phyloP scores from a whole-genome alignment of 2,888 invertebrate species.

The Clanis bilineata region DNA sequence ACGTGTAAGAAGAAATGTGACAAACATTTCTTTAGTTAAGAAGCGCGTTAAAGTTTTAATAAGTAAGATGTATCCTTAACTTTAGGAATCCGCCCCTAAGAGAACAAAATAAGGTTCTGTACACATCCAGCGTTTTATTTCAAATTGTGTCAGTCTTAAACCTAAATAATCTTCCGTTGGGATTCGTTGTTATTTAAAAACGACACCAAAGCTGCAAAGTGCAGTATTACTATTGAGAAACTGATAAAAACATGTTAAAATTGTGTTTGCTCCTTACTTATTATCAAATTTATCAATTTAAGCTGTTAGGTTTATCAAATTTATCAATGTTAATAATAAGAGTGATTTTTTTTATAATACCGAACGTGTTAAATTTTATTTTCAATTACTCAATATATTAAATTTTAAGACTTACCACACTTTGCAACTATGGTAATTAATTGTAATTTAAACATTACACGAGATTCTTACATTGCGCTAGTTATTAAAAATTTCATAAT shows the following conservation, averaged over 20 bases:
- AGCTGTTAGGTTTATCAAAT: too few species aligned
- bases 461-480: slow-evolving; percentile 25
- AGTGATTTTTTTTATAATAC: too few species aligned
- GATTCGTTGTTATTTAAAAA: slow-evolving; percentile 41
- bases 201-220: background rate
- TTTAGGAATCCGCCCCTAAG: background rate
- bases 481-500: background rate
- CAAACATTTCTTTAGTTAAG: too few species aligned
- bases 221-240: background rate
- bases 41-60: too few species aligned
- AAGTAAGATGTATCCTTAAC: background rate
- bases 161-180: slow-evolving; percentile 30
- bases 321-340: too few species aligned
- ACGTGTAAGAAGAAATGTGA: too few species aligned
- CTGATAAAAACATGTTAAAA: too few species aligned
- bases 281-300: too few species aligned
- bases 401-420: background rate
- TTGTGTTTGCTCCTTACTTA: too few species aligned
- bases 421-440: slow-evolving; percentile 13
- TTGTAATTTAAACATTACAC: slow-evolving; percentile 23
- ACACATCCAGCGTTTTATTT: background rate
- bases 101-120: background rate
- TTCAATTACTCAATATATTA: background rate
- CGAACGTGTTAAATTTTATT: background rate
- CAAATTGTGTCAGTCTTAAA: background rate